phyloP scores from a whole-genome alignment of 2,113 vertebrate genomes.

The Mellivora capensis region DNA sequence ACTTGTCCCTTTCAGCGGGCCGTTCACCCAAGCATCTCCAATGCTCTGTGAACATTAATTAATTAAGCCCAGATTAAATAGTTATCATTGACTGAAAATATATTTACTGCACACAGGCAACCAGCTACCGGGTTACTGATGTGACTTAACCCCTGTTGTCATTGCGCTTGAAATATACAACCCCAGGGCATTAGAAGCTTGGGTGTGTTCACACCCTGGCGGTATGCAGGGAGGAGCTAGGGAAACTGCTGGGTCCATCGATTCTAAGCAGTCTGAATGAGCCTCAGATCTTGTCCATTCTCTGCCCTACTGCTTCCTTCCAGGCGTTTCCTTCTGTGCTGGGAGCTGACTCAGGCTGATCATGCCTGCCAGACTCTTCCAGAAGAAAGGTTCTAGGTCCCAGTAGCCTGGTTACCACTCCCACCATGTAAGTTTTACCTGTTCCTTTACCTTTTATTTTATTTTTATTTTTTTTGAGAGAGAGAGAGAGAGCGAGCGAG shows the following conservation, averaged over 20 bases:
- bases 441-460: background rate
- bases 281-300: background rate
- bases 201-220: background rate
- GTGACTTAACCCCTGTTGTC: background rate
- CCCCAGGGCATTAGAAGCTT: fast-evolving
- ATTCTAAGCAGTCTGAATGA: background rate
- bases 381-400: background rate
- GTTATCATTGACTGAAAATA: constrained; percentile 9
- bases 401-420: background rate
- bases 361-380: background rate
- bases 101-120: background rate
- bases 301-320: background rate
- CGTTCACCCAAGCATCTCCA: background rate
- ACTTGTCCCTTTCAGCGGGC: background rate
- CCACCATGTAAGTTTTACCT: background rate
- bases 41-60: background rate
- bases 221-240: fast-evolving
- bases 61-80: constrained; percentile 16
- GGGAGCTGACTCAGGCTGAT: background rate
- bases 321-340: too few relatives aligned
- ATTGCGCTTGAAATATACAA: background rate
- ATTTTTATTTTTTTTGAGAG: background rate
- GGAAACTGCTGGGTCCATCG: background rate
- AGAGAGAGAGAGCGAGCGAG: background rate
- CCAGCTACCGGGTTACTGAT: background rate